Percentiles rank a stretch among this genome's conserved stretches.
Evolutionary conservation across 2,113 vertebrate genomes (phyloP).

Genomic region (Orycteropus afer): DNA sequence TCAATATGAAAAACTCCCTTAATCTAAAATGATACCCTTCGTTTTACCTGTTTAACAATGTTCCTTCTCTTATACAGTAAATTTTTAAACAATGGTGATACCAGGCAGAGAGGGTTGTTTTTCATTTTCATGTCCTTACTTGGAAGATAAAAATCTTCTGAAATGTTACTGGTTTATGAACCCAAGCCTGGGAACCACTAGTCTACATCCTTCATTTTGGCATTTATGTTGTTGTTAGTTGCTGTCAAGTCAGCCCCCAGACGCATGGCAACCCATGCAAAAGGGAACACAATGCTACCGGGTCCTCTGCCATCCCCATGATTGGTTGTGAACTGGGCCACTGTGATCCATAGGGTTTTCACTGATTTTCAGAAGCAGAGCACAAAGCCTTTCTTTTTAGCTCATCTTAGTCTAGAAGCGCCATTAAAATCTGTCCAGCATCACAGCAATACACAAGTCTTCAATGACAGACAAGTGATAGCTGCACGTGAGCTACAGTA

Average conservation of each 20-base stretch:
- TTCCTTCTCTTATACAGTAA: conserved; percentile 11
- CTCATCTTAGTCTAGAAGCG: not conserved
- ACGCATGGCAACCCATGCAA: not conserved
- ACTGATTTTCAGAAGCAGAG: not conserved
- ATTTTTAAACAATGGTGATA: conserved; percentile 33
- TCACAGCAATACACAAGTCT: not conserved
- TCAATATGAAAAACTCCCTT: conserved; percentile 28
- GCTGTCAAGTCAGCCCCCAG: not conserved
- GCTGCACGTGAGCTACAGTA: not conserved
- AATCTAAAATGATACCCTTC: not conserved
- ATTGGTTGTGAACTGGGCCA: too few relatives aligned
- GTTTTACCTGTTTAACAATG: conserved; percentile 26
- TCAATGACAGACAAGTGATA: not conserved
- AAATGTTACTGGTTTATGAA: conserved; percentile 49
- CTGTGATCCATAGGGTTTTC: not conserved
- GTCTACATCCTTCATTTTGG: not conserved
- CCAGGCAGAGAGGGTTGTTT: not conserved
- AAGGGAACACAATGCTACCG: not conserved
- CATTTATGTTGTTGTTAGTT: not conserved
- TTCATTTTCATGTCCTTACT: conserved; percentile 52
- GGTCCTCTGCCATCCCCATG: too few relatives aligned
- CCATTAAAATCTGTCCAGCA: not conserved
- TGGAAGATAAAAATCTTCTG: conserved; percentile 59
- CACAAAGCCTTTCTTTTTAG: not conserved
- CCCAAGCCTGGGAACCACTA: not conserved